These are phyloP conservation scores for Sylvia atricapilla DNA, from an alignment of 2,113 vertebrate genomes.

Conservation along the genomic window DNA sequence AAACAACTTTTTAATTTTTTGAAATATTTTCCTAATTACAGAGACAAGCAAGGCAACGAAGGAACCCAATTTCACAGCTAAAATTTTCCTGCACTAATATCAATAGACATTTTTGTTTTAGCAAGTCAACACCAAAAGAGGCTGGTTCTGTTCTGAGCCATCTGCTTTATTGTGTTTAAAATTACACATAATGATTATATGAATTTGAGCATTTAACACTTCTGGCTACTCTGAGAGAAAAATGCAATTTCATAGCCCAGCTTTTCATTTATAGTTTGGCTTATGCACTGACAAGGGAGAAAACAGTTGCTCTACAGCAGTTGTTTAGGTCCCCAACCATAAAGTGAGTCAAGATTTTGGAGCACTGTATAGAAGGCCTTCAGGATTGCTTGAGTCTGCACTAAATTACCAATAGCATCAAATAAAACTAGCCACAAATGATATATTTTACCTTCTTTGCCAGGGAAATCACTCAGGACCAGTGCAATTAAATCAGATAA, in stretches of 20 bases:
- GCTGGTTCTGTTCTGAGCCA: not conserved
- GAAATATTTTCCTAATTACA: not conserved
- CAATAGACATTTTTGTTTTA: not conserved
- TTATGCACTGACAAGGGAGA: not conserved
- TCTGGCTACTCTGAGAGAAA: not conserved
- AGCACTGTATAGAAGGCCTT: not conserved
- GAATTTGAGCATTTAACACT: not conserved
- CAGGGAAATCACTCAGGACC: not conserved
- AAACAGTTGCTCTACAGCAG: not conserved
- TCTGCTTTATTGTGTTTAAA: slow-evolving; percentile 31
- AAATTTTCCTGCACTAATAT: not conserved
- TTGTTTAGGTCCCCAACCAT: not conserved
- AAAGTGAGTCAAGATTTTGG: not conserved
- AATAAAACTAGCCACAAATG: not conserved
- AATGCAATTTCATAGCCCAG: not conserved
- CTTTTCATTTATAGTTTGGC: not conserved
- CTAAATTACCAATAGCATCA: not conserved
- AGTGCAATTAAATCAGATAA: not conserved
- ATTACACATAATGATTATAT: not conserved
- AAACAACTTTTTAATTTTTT: not conserved
- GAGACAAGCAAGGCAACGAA: not conserved
- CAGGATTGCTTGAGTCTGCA: not conserved
- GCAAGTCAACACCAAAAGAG: not conserved
- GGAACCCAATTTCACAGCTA: not conserved
- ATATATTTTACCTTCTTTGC: not conserved